Percentiles rank a stretch among this genome's conserved stretches.
phyloP scores from a whole-genome alignment of 1,140 invertebrate genomes.

The Nixonia krombeini region DNA sequence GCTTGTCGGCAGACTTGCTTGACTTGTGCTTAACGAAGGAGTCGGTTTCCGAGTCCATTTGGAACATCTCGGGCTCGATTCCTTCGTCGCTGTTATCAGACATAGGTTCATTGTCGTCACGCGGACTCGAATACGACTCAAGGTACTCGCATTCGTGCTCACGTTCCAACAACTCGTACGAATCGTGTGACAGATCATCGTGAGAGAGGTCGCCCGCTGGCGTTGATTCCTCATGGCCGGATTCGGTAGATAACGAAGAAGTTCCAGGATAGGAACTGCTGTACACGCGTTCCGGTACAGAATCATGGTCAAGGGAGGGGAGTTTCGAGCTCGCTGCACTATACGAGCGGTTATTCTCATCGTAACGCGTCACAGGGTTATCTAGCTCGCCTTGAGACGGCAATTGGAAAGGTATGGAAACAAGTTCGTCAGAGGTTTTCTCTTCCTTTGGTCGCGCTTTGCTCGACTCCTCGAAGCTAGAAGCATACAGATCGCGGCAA shows the following conservation, averaged over 20 bases:
- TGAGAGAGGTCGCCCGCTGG: conserved; percentile 78
- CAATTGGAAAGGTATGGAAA: conserved; percentile 56
- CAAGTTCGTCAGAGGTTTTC: conserved; percentile 46
- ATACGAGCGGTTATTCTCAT: conserved; percentile 78
- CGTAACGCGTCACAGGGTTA: conserved; percentile 83
- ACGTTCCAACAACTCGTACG: conserved; percentile 87
- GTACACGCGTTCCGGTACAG: conserved; percentile 79
- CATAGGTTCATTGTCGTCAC: conserved; percentile 55
- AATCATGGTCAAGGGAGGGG: conserved; percentile 76
- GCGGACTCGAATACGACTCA: conserved; percentile 66
- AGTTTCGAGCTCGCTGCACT: conserved; percentile 72
- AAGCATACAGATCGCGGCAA: conserved; percentile 83
- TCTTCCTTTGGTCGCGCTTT: conserved; percentile 71
- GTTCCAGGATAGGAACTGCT: conserved; percentile 89
- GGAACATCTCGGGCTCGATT: conserved; percentile 70
- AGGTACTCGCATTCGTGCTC: conserved; percentile 69
- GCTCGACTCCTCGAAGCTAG: conserved; percentile 79
- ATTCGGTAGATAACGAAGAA: conserved; percentile 77
- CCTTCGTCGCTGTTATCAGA: conserved; percentile 68
- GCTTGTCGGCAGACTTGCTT: conserved; percentile 55
- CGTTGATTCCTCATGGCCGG: conserved; percentile 73
- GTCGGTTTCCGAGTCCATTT: conserved; percentile 70
- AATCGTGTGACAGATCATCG: conserved; percentile 90
- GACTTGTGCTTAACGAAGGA: conserved; percentile 67
- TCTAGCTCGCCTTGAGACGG: conserved; percentile 75